These are phyloP conservation scores for Isotomurus palustris DNA, from an alignment of 2,888 invertebrate species.

Conservation along the genomic window DNA sequence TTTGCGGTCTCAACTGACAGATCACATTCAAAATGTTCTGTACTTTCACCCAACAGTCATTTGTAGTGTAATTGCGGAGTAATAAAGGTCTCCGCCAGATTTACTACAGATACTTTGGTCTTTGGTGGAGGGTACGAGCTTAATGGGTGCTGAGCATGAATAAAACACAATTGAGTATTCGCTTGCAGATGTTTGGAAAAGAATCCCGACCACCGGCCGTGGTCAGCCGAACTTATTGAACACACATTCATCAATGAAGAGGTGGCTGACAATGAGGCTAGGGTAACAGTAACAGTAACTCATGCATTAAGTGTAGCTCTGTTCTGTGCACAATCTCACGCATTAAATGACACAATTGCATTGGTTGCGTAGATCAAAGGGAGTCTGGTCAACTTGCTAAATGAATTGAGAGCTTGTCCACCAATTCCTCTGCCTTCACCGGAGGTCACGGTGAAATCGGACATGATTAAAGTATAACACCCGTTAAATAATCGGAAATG, in stretches of 20 bases:
- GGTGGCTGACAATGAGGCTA: constrained; percentile 64
- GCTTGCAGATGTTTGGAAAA: constrained; percentile 73
- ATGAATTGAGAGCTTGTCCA: constrained; percentile 19
- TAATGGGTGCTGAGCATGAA: too few species aligned
- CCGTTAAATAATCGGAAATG: neutral
- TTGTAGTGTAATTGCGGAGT: too few species aligned
- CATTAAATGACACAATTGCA: neutral
- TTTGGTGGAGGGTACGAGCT: too few species aligned
- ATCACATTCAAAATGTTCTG: too few species aligned
- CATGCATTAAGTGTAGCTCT: neutral
- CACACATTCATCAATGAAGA: constrained; percentile 73
- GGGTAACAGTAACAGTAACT: constrained; percentile 4
- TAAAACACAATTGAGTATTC: constrained; percentile 10
- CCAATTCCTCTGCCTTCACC: constrained; percentile 45
- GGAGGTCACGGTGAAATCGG: constrained; percentile 41
- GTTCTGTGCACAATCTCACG: neutral
- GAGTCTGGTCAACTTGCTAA: constrained; percentile 30
- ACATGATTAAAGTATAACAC: constrained; percentile 18
- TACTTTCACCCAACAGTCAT: too few species aligned
- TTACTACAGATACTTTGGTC: too few species aligned
- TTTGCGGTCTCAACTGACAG: too few species aligned
- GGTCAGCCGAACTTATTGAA: constrained; percentile 71
- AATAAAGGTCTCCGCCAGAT: too few species aligned
- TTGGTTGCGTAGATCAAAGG: constrained; percentile 14
- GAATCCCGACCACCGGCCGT: constrained; percentile 79